Evolutionary conservation across 2,797 vertebrate genomes (phyloP).

Genomic region (Alauda arvensis): DNA sequence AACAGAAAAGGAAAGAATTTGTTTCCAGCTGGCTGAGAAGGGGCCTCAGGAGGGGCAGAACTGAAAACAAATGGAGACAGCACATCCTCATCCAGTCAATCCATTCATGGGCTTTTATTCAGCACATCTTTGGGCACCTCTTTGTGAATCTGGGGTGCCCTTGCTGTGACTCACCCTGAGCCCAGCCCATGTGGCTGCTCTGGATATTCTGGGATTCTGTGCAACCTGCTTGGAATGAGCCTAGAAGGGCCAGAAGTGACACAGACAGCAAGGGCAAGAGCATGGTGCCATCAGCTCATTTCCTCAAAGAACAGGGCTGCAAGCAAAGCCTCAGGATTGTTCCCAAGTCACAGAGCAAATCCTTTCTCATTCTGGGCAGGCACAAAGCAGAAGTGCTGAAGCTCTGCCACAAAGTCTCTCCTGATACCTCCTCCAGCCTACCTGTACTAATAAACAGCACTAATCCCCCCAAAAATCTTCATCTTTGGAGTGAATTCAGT

Average conservation of each 20-base stretch:
- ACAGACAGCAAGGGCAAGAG: neutral
- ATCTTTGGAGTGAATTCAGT: neutral
- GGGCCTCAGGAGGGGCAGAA: neutral
- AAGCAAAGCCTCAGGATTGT: neutral
- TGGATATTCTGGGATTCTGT: neutral
- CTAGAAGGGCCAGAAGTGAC: neutral
- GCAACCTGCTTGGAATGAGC: neutral
- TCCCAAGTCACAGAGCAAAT: neutral
- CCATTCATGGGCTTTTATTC: neutral
- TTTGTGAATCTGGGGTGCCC: neutral
- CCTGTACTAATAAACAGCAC: neutral
- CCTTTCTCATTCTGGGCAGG: neutral
- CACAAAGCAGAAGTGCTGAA: neutral
- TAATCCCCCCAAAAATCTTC: neutral
- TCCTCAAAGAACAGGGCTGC: neutral
- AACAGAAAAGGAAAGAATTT: neutral
- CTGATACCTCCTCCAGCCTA: neutral
- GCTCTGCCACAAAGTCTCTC: neutral
- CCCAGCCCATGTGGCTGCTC: neutral
- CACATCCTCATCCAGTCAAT: neutral
- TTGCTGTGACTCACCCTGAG: neutral
- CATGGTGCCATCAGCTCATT: neutral
- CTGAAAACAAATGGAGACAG: neutral
- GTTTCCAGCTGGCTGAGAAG: neutral
- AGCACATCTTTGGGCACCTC: neutral